Percentiles rank a stretch among this genome's conserved stretches.
Conservation (phyloP, 2,797 vertebrate genomes). For the Sebastes nivosus region DNA sequence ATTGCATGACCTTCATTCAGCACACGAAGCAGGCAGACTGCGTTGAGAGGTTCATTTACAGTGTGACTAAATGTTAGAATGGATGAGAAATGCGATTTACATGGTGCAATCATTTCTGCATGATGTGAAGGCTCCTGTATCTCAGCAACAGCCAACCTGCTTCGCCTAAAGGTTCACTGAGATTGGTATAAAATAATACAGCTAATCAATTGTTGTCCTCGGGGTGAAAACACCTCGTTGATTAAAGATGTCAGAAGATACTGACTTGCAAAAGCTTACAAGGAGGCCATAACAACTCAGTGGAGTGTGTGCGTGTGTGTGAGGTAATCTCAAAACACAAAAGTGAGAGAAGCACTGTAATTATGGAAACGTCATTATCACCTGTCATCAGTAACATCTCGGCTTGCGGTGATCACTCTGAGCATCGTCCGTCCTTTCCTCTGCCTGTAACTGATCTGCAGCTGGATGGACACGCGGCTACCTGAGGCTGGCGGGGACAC, state of each 20-base stretch:
- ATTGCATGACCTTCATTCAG: constrained; percentile 38
- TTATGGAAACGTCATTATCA: constrained; percentile 36
- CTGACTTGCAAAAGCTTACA: constrained; percentile 31
- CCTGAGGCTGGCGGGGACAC: constrained; percentile 35
- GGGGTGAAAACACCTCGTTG: constrained; percentile 2
- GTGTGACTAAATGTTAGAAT: constrained; percentile 41
- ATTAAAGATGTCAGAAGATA: constrained; percentile 49
- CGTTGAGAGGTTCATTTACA: constrained; percentile 39
- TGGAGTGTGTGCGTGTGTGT: not conserved
- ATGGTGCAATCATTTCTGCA: constrained; percentile 26
- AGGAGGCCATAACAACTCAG: not conserved
- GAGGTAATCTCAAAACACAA: not conserved
- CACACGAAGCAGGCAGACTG: constrained; percentile 16
- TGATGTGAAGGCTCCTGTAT: constrained; percentile 12
- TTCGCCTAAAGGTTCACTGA: constrained; percentile 27
- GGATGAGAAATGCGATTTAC: constrained; percentile 27
- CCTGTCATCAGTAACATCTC: constrained; percentile 76
- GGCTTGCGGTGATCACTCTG: constrained; percentile 68
- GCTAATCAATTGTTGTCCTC: constrained; percentile 33
- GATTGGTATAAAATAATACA: constrained; percentile 40
- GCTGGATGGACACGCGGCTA: constrained; percentile 71
- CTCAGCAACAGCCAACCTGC: constrained; percentile 44
- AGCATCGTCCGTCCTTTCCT: constrained; percentile 70
- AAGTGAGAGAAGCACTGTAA: not conserved
- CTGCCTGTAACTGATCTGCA: constrained; percentile 74